Evolutionary conservation across 1,140 invertebrate genomes (phyloP).

Genomic region (Drosophila pachea): DNA sequence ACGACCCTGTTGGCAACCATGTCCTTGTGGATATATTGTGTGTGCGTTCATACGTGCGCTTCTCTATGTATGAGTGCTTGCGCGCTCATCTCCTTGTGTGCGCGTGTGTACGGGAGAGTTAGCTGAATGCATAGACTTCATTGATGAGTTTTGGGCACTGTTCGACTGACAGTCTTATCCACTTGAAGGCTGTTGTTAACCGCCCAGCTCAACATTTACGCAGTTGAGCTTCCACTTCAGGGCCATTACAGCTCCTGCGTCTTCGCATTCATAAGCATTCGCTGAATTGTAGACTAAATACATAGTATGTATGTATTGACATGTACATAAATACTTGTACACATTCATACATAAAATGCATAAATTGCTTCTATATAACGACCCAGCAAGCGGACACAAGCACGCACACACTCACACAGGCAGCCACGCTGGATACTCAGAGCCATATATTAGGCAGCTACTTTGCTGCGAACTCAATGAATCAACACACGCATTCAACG

Average conservation of each 20-base stretch:
- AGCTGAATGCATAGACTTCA: conserved; percentile 46
- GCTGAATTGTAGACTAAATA: conserved; percentile 32
- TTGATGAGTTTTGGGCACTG: conserved; percentile 58
- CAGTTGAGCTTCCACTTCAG: conserved; percentile 37
- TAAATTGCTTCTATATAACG: conserved; percentile 24
- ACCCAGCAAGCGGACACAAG: conserved; percentile 3
- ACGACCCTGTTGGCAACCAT: conserved; percentile 41
- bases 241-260: conserved; percentile 34
- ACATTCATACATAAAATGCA: conserved; percentile 1
- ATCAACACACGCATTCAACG: conserved; percentile 63
- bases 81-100: neutral
- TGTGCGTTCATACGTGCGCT: conserved; percentile 4
- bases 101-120: conserved; percentile 27
- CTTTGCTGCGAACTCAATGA: conserved; percentile 72
- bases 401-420: neutral
- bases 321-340: conserved; percentile 1
- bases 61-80: neutral
- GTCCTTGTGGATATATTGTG: conserved; percentile 26
- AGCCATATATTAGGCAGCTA: conserved; percentile 47
- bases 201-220: conserved; percentile 35
- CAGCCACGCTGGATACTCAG: conserved; percentile 10
- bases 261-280: conserved; percentile 52
- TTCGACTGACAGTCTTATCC: conserved; percentile 3
- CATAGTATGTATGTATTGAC: conserved; percentile 1
- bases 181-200: conserved; percentile 4